Evolutionary conservation across 1,140 invertebrate species (phyloP).

Genomic region (Zaprionus africanus): DNA sequence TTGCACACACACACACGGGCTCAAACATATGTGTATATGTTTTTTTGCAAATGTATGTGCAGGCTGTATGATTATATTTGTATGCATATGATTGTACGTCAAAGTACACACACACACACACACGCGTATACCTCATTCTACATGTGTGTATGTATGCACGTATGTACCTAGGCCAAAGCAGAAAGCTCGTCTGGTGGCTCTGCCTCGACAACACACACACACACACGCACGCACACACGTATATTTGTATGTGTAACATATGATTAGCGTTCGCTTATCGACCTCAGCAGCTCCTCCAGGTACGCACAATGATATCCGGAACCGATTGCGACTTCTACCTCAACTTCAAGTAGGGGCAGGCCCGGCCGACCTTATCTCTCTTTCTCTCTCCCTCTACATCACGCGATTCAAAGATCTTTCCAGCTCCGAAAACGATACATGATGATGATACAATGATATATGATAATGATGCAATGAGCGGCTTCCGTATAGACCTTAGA

Average conservation of each 20-base stretch:
- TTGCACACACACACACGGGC: neutral
- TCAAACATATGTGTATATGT: neutral
- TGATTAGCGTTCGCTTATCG: slow-evolving; percentile 18
- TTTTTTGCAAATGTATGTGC: slow-evolving; percentile 3
- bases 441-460: slow-evolving; percentile 4
- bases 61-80: slow-evolving; percentile 16
- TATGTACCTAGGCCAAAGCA: slow-evolving; percentile 8
- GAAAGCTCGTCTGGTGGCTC: slow-evolving; percentile 41
- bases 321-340: slow-evolving; percentile 10
- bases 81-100: slow-evolving; percentile 25
- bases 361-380: neutral
- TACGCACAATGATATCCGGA: slow-evolving; percentile 35
- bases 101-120: slow-evolving; percentile 24
- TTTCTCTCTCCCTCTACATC: neutral
- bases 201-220: slow-evolving; percentile 4
- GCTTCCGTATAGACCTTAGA: slow-evolving; percentile 13
- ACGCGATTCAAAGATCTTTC: slow-evolving; percentile 16
- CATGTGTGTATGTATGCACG: neutral
- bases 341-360: neutral
- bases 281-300: slow-evolving; percentile 8
- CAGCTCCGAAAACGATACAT: slow-evolving; percentile 2
- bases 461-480: slow-evolving; percentile 19
- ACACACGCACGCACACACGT: neutral
- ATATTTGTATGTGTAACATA: slow-evolving; percentile 8
- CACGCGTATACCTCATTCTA: neutral